Percentiles rank a stretch among this genome's conserved stretches.
phyloP scores from a whole-genome alignment of 2,888 invertebrate species.

The Sialis lutaria region DNA sequence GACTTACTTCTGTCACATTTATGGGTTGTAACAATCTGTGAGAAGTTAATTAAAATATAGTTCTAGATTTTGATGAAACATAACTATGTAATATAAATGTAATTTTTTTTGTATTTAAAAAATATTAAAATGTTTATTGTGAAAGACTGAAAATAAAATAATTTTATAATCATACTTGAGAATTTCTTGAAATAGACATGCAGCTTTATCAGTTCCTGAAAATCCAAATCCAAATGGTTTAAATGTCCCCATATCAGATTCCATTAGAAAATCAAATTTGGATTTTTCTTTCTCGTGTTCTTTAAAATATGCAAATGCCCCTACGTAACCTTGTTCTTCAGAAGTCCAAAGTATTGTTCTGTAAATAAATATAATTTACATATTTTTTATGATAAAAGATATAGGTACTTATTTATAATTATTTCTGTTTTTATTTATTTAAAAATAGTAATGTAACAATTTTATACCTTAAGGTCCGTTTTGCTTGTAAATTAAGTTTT shows the following conservation, averaged over 20 bases:
- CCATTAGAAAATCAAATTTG: slow-evolving; percentile 47
- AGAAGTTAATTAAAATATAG: too few relatives aligned
- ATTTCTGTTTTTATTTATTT: too few relatives aligned
- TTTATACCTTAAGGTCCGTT: slow-evolving; percentile 41
- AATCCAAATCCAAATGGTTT: slow-evolving; percentile 51
- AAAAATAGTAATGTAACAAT: too few relatives aligned
- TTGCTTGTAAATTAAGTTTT: slow-evolving; percentile 42
- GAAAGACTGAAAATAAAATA: too few relatives aligned
- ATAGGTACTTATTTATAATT: too few relatives aligned
- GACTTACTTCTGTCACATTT: slow-evolving; percentile 42
- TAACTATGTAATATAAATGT: too few relatives aligned
- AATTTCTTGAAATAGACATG: slow-evolving; percentile 49
- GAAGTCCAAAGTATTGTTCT: slow-evolving; percentile 59
- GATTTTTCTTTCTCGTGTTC: not conserved
- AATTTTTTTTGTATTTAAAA: too few relatives aligned
- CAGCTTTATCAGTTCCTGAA: slow-evolving; percentile 38
- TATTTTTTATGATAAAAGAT: too few relatives aligned
- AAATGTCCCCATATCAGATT: slow-evolving; percentile 71
- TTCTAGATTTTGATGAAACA: too few relatives aligned
- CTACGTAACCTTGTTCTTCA: slow-evolving; percentile 56
- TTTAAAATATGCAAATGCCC: slow-evolving; percentile 41
- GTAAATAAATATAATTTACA: too few relatives aligned
- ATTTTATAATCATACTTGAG: slow-evolving; percentile 28
- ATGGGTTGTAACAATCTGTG: slow-evolving; percentile 41
- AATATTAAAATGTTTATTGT: too few relatives aligned